Evolutionary conservation across 1,140 invertebrate species (phyloP), one percentile per base, ranked within the genome.

Genomic region (Drosophila truncata): DNA sequence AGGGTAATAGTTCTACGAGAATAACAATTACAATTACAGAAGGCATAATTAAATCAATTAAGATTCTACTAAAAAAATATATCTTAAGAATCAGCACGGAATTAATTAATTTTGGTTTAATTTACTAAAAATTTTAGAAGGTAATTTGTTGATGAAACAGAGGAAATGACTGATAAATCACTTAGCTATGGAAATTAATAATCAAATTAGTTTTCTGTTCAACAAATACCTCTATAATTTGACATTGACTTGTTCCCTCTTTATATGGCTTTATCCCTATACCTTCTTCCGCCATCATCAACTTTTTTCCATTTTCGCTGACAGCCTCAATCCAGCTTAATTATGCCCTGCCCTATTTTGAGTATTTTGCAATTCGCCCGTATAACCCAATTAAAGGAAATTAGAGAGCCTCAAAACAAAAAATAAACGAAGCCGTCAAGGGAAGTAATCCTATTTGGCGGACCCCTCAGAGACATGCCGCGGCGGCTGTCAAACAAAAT

Each of bases 391-490:
- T 78, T 82, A 63, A 80, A 71, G 70, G 44, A 59, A 72, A 72
- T 72, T 59, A 71, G 35, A 84, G 70, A 77, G 65, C 66, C 65
- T 25, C 47, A 33, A 31, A 27, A 25, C 2, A 18, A 31, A 18
- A 46, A 18, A 25, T 18, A 50, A 42, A 58, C 71, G 61, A 61
- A 77, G 46, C 52, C 69, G 71, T 77, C 63, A 61, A 50, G 66
- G 60, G 61, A 74, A 61, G 20, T 82, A 82, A 84, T 84, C 82
- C 82, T 86, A 84, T 84, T 84, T 84, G 37, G 46, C 41, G 73
- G 58, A 54, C 50, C 57, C 59, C 29, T 27, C 61, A 63, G 41
- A 52, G 61, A 49, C 44, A 54, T 35, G 23, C 23, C 60, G 65
- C 60, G 75, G 61, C 25, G 66, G 37, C 66, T 63, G 83, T 82